phyloP scores from a whole-genome alignment of 1,140 invertebrate genomes.

The Pomacea maculata region DNA sequence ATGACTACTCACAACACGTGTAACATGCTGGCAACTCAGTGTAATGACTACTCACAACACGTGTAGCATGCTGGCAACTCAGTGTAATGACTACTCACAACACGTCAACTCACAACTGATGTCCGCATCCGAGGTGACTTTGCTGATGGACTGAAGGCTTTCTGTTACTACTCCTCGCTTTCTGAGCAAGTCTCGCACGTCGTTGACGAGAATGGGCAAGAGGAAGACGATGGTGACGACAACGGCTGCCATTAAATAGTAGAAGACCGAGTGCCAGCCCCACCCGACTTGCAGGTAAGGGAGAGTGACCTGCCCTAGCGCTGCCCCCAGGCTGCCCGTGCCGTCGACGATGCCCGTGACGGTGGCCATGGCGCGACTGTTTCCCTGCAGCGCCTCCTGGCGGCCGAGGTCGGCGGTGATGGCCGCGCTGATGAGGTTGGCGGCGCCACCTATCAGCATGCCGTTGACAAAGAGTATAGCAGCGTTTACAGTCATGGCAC shows the following conservation, averaged over 20 bases:
- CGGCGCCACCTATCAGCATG: slow-evolving; percentile 67
- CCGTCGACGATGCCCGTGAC: slow-evolving; percentile 52
- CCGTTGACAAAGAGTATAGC: slow-evolving; percentile 65
- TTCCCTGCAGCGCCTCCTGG: slow-evolving; percentile 11
- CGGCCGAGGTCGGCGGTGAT: slow-evolving; percentile 65
- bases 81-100: too few species aligned
- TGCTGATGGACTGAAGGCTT: too few species aligned
- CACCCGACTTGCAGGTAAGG: slow-evolving; percentile 2
- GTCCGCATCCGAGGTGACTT: too few species aligned
- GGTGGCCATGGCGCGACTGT: slow-evolving; percentile 10
- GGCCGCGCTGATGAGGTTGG: slow-evolving; percentile 67
- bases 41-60: too few species aligned
- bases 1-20: too few species aligned
- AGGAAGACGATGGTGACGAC: slow-evolving; percentile 44
- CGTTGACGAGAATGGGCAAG: slow-evolving; percentile 45
- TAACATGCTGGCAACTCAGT: too few species aligned
- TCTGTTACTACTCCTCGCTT: not conserved
- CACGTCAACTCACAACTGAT: too few species aligned
- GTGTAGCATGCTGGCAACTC: too few species aligned
- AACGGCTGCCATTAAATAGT: slow-evolving; percentile 53
- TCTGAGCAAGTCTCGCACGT: slow-evolving; percentile 24
- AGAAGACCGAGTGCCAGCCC: slow-evolving; percentile 10
- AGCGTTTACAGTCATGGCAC: slow-evolving; percentile 48
- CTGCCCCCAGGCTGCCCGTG: slow-evolving; percentile 67
- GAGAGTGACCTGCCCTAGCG: slow-evolving; percentile 65